A percentile compares a stretch with the other conserved stretches of the same genome.
Conservation (phyloP, 2,113 vertebrate species). For the Xenopus laevis region DNA sequence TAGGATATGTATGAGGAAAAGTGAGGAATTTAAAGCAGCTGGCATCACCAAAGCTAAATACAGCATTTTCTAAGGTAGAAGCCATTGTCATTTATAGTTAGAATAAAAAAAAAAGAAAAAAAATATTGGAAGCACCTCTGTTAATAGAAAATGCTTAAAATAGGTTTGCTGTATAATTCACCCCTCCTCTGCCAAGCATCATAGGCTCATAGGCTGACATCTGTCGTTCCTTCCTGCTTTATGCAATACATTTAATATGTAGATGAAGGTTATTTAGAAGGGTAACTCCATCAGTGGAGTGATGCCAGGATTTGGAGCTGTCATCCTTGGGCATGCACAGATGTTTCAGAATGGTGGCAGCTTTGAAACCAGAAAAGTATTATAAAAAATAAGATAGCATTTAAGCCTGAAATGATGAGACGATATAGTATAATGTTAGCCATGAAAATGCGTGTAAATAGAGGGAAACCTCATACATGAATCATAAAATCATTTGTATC, state of each 20-base stretch:
- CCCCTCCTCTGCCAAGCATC: neutral
- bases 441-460: no score
- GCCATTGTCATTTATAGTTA: no score
- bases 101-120: no score
- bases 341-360: conserved; percentile 27
- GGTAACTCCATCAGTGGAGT: conserved; percentile 21
- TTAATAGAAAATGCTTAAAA: neutral
- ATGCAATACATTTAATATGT: conserved; percentile 11
- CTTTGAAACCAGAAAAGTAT: conserved; percentile 12
- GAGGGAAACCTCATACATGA: no score
- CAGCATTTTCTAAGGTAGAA: neutral
- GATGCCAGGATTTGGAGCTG: conserved; percentile 30
- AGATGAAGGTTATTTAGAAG: conserved; percentile 33
- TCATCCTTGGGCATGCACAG: conserved; percentile 20
- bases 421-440: neutral
- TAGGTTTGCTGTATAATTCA: neutral
- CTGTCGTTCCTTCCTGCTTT: conserved; percentile 16
- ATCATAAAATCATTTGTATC: neutral
- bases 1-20: neutral
- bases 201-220: conserved; percentile 2
- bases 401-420: neutral
- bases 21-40: no score
- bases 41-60: no score
- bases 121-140: no score
- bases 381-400: neutral